Evolutionary conservation across 2,888 invertebrate species (phyloP), one percentile per base, ranked within the genome.

Genomic region (Aporophyla nigra): DNA sequence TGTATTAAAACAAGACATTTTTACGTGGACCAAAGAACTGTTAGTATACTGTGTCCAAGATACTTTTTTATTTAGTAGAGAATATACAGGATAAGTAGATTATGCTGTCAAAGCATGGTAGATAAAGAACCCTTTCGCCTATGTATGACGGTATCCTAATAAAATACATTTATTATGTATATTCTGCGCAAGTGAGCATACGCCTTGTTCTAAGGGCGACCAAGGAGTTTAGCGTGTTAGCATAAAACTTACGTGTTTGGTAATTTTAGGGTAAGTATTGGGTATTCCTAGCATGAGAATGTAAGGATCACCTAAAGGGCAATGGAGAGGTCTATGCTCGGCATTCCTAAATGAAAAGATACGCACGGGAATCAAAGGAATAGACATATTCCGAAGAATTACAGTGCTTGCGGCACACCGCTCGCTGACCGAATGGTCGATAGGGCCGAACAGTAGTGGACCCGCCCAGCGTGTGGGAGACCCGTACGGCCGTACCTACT

Each of bases 1-100:
- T 46, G 43, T 66, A 67, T 24, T 71, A 10, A 53, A 71, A 53
- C 14, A 43, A 7, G 9, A 71, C 27, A 14, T 14, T 70, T 33
- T 49, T 49, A 49, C 14, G 24, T 27, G 16, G 5, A 16, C 1
- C 58, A 40, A 40, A 49, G 19, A 58, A 33, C 54, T n/a, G 56
- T 46, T 16, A 59, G 33, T 49, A 7, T 14, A 51, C 2, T 24
- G 56, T 27, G 27, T 53, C 10, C 16, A 73, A 66, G 56, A 43
- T 75, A 6, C 2, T 65, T n/a, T 51, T 7, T 43, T 49, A 27
- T 65, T 65, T 63, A 63, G 12, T 24, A 49, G 9, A 21, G 40
- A 54, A 49, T 40, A 63, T 19, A 24, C 46, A 49, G 21, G 3
- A 16, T 59, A 5, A 49, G 19, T 58, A 58, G 40, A 49, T 46